Base-by-base conservation (phyloP, 2,888 invertebrate species). In the Agrochola macilenta region DNA sequence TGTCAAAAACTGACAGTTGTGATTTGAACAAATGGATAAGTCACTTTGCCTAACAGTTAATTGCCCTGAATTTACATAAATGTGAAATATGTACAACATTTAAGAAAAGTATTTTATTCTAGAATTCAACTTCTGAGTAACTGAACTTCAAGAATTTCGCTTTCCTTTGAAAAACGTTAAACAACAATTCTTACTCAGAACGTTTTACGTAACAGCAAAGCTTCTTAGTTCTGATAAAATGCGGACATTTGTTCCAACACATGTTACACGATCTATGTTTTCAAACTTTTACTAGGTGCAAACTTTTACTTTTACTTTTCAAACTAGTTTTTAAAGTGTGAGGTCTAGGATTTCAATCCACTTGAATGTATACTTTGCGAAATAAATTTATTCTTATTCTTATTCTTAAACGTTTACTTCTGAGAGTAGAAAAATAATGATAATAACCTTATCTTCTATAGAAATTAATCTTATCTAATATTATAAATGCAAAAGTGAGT, bases 211-310 rank as follows among this genome's bases (percentile, higher is more conserved):
- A 49, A 71, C 58, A 23, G 58, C 30, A 58, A 81, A 63, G 39
- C 63, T 71, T 69, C 64, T 71, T 69, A 57, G 43, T 72, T 65
- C 26, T 58, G 63, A 63, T 43, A 66, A 66, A 66, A n/a, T 7
- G n/a, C 5, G 66, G 58, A 63, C 66, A 71, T 58, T 81, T 75
- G 43, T 68, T 60, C 26, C 17, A 69, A 71, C 58, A 75, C 43
- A 71, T 75, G 75, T 81, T 75, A 64, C 63, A 63, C 23, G 39
- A 63, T 81, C 63, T 63, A 63, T 63, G 43, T 43, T 43, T 64
- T 11, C 11, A 65, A 39, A 64, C 17, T 17, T 64, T 39, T n/a
- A 17, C 39, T 20, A 43, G 14, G n/a, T 17, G n/a, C 39, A 39
- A n/a, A n/a, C n/a, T n/a, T n/a, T n/a, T n/a, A n/a, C n/a, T n/a